Base-by-base conservation (phyloP, 1,140 invertebrate genomes). In the Cardiocondyla obscurior region DNA sequence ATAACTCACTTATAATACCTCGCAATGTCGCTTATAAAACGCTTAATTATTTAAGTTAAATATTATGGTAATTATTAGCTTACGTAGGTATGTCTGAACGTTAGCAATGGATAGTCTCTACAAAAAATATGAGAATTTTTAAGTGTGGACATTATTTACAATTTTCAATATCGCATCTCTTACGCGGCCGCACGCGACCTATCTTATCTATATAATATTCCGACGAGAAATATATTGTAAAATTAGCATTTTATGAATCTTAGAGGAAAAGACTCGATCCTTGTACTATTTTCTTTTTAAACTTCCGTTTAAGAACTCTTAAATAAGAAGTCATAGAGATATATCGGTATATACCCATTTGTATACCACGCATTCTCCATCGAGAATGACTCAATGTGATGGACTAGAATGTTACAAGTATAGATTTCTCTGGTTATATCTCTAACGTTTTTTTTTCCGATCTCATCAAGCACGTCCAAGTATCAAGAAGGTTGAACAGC, bases 121-220 rank as follows among this genome's bases (percentile, higher is more conserved):
- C 83, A 76, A 87, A 88, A 90, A 90, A 90, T 90, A 90, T 89
- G 82, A 86, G 60, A 67, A 83, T 89, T 88, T 90, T 88, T 77
- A 86, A 87, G 69, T 85, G 77, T 79, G 81, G 70, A 53, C 81
- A 76, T 49, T 88, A 84, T 89, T 79, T 88, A 89, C 83, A 84
- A 49, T 79, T 58, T 72, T 72, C 39, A 55, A 73, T 81, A 36
- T 22, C 14, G 22, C 39, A n/a, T 39, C 58, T 60, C 33, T 36
- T 64, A 64, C 22, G 39, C 33, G 44, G 74, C 36, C 60, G 46
- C 46, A n/a, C 36, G 30, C 33, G 28, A 73, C 25, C 57, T 53
- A 79, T 39, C 25, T 67, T 64, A 39, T 39, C 51, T 67, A n/a
- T n/a, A n/a, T n/a, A 77, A 55, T 67, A 77, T 67, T 16, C 74